Base-by-base conservation (phyloP, 2,797 vertebrate genomes). In the Brachyalestes nurse region DNA sequence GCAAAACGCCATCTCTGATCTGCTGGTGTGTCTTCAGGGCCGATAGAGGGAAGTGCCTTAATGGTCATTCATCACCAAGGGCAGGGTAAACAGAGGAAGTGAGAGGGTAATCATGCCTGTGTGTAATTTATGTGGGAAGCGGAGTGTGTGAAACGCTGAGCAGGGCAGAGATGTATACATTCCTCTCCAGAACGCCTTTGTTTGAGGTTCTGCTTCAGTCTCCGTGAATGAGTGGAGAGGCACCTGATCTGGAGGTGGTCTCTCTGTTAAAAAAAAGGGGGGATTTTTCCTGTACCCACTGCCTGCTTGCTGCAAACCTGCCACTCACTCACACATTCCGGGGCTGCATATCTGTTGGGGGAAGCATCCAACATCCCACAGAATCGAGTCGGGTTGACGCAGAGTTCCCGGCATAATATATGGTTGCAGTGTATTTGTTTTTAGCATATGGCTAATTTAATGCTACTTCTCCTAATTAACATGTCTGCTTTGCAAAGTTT, bases 91-190 rank as follows among this genome's bases (percentile, higher is more conserved):
- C 83, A 85, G 80, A 83, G 77, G 77, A 84, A 83, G 74, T 72
- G 79, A 84, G 82, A 86, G 79, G 75, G 80, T 80, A 83, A 81
- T 83, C 78, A 57, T 85, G 76, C 58, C 78, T 85, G 71, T 77
- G 84, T 84, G 80, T 88, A 84, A 89, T 88, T 87, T 83, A 88
- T 86, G 84, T 83, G 83, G 85, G 84, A 83, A 86, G 79, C 12
- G 62, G 62, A 72, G 83, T 83, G 79, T 84, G 75, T 75, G 61
- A 58, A 77, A 60, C 16, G 9, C 71, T 2, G 28, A 23, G 14
- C 23, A n/a, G 73, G 73, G 40, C 67, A 10, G 38, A 71, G 75
- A 79, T 86, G 78, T 83, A 83, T 81, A 84, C 58, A 78, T 72
- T 77, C 81, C 76, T 77, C 40, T 72, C 76, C 21, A 65, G 79